These are phyloP conservation scores for Holothuria scabra DNA, from an alignment of 53 echinoderm and acorn worm species.

Conservation along the genomic window DNA sequence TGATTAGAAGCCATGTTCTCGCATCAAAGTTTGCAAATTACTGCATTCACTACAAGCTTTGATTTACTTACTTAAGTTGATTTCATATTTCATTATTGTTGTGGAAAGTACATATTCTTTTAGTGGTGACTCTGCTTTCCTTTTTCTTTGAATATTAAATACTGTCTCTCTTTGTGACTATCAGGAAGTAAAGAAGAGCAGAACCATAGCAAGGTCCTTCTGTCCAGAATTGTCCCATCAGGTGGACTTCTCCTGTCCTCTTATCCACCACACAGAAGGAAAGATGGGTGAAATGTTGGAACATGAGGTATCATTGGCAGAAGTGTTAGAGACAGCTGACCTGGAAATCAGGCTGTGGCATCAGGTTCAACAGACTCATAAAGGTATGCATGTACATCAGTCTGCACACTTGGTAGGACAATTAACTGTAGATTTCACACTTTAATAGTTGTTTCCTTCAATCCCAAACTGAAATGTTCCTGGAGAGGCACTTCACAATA, in stretches of 20 bases:
- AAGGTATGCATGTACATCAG: background rate
- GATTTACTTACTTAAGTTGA: too few relatives aligned
- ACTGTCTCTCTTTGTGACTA: background rate
- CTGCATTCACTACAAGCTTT: too few relatives aligned
- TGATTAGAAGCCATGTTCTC: too few relatives aligned
- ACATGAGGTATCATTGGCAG: constrained; percentile 81
- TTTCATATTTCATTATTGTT: too few relatives aligned
- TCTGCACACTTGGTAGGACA: too few relatives aligned
- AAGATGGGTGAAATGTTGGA: constrained; percentile 35
- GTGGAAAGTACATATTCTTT: too few relatives aligned
- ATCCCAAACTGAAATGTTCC: too few relatives aligned
- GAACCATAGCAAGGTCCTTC: constrained; percentile 89
- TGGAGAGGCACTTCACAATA: too few relatives aligned
- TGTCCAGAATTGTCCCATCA: constrained; percentile 90
- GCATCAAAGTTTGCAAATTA: too few relatives aligned
- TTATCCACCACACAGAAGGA: constrained; percentile 45
- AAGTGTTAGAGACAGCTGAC: constrained; percentile 87
- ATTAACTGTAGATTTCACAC: background rate
- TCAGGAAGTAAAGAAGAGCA: constrained; percentile 82
- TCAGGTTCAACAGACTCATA: constrained; percentile 69
- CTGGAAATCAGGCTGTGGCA: constrained; percentile 92
- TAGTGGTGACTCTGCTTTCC: too few relatives aligned
- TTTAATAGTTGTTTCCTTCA: too few relatives aligned
- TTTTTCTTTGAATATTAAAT: too few relatives aligned
- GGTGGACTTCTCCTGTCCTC: constrained; percentile 90